Conservation (phyloP, 2,113 vertebrate species). For the Gadus macrocephalus region DNA sequence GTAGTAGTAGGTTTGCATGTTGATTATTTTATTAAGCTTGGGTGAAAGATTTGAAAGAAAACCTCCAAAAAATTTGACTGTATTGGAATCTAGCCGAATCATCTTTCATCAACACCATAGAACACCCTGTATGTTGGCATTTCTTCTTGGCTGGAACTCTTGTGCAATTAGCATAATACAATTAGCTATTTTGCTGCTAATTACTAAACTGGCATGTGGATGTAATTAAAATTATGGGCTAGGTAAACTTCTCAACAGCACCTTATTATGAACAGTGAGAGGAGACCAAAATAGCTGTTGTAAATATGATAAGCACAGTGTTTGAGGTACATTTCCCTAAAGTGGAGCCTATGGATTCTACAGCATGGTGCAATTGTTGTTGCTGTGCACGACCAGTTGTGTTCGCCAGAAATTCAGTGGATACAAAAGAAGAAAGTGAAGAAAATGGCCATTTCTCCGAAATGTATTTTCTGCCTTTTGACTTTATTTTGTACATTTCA, state of each 20-base stretch:
- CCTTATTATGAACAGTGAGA: conserved; percentile 10
- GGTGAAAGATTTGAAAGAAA: not conserved
- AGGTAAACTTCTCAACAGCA: conserved; percentile 45
- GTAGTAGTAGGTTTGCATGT: not conserved
- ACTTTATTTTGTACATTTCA: too few relatives aligned
- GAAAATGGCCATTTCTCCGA: too few relatives aligned
- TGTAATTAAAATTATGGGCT: conserved; percentile 62
- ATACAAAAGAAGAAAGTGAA: too few relatives aligned
- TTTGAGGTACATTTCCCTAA: too few relatives aligned
- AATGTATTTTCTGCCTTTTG: too few relatives aligned
- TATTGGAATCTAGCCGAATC: conserved; percentile 2
- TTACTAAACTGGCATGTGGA: conserved; percentile 48
- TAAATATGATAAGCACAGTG: conserved; percentile 28
- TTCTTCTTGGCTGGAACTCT: conserved; percentile 27
- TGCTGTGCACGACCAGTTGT: too few relatives aligned
- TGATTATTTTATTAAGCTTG: not conserved
- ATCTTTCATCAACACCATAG: conserved; percentile 11
- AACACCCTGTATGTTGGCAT: conserved; percentile 7
- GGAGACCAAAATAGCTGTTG: conserved; percentile 48
- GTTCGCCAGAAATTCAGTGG: too few relatives aligned
- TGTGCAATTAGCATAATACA: conserved; percentile 47
- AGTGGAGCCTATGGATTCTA: too few relatives aligned
- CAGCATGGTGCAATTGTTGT: too few relatives aligned
- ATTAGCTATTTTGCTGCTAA: conserved; percentile 50
- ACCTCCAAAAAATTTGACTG: not conserved